Evolutionary conservation across 2,888 invertebrate genomes (phyloP), one percentile per base, ranked within the genome.

Genomic region (Aromia moschata): DNA sequence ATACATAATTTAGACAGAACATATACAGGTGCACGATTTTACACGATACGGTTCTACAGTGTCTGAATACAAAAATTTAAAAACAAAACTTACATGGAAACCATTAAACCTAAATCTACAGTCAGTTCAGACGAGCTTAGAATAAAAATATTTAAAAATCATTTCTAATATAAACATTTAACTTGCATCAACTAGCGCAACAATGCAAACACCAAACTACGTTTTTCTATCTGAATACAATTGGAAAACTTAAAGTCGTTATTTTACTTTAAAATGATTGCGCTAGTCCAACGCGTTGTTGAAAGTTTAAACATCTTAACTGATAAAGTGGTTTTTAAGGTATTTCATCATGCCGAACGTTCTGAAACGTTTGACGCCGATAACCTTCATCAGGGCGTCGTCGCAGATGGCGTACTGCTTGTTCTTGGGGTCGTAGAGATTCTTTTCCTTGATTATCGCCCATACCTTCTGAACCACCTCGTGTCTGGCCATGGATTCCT

Each of bases 331-430:
- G 64, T 89, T 89, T 82, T 95, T 95, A 71, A 98, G 85, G 81
- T 94, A 93, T 80, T 97, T 97, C 91, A 97, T 93, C 97, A 97
- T 97, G 64, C 95, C 96, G 75, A 97, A 97, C 54, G 94, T 94
- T 72, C 93, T 90, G 86, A 98, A 95, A 73, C 95, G 89, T 79
- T 95, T 95, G 1, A 91, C 90, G 33, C 96, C 95, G 79, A 97
- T 93, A 33, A 97, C 91, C 81, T 92, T 93, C 79, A 89, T 83
- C 36, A 97, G 83, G 51, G 95, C 92, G 52, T 93, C 94, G 78
- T 97, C 96, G 81, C 96, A 96, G 72, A 96, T 92, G 68, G 96
- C 96, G 76, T 88, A 97, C 81, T 96, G 96, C 81, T 93, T 95
- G 81, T 97, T 96, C 75, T 92, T 94, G 7, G 96, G 96, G 78